Conservation (phyloP, 2,797 vertebrate genomes). For the Phalanger gymnotis region DNA sequence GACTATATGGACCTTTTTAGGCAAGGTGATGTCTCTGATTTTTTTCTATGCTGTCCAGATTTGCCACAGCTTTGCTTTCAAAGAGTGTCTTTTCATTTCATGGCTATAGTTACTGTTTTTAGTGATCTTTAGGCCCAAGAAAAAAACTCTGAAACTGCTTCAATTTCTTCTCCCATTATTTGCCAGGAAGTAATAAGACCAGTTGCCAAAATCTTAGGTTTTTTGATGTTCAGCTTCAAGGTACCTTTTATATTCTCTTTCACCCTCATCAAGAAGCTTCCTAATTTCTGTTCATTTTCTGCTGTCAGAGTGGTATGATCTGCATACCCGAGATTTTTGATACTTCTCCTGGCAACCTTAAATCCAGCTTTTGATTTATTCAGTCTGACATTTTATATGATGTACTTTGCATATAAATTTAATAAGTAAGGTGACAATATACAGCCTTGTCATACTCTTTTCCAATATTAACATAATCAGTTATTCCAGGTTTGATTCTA, state of each 20-base stretch:
- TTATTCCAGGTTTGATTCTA: not conserved
- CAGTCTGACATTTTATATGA: not conserved
- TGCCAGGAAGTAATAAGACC: not conserved
- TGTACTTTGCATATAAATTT: not conserved
- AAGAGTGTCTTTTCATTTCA: not conserved
- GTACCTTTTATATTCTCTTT: not conserved
- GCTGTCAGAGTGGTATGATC: not conserved
- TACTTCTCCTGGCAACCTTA: not conserved
- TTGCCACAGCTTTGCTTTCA: not conserved
- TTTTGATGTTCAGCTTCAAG: not conserved
- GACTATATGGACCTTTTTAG: not conserved
- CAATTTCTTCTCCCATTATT: not conserved
- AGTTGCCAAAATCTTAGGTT: not conserved
- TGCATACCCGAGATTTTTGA: not conserved
- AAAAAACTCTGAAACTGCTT: not conserved
- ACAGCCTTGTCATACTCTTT: not conserved
- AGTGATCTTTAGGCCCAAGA: not conserved
- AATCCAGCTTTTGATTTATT: not conserved
- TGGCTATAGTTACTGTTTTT: not conserved
- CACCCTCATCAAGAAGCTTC: not conserved
- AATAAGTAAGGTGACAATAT: not conserved
- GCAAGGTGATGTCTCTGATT: not conserved
- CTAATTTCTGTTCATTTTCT: not conserved
- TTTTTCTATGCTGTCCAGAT: not conserved
- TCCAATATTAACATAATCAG: not conserved